Percentiles rank a stretch among this genome's conserved stretches.
These are phyloP conservation scores for Cryptosula pallasiana DNA, from an alignment of 2,888 invertebrate genomes.

Conservation along the genomic window DNA sequence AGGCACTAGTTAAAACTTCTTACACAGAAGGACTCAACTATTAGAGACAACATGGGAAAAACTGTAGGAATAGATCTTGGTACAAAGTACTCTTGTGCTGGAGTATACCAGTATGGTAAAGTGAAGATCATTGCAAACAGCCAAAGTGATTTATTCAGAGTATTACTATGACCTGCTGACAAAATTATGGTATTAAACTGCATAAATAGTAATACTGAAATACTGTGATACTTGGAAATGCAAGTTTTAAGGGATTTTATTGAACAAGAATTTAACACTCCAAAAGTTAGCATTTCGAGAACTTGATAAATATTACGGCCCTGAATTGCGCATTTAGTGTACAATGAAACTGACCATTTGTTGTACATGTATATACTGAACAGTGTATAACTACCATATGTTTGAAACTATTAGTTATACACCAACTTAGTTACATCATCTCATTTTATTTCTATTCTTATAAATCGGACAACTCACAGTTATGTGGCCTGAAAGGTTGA, in stretches of 20 bases:
- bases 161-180: too few relatives aligned
- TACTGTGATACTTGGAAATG: too few relatives aligned
- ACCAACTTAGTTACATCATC: neutral
- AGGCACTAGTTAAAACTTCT: too few relatives aligned
- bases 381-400: too few relatives aligned
- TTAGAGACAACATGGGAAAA: neutral
- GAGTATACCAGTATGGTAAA: conserved; percentile 39
- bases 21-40: neutral
- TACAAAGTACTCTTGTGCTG: conserved; percentile 66
- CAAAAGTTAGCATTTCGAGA: too few relatives aligned
- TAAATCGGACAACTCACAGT: conserved; percentile 73
- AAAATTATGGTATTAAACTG: too few relatives aligned
- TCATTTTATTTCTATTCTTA: conserved; percentile 55
- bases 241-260: too few relatives aligned
- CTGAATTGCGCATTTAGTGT: neutral
- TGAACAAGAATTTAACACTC: too few relatives aligned
- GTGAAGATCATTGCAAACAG: conserved; percentile 56
- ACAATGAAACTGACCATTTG: conserved; percentile 51
- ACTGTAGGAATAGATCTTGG: conserved; percentile 78
- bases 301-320: too few relatives aligned
- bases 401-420: neutral
- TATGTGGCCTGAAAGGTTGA: conserved; percentile 79
- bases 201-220: too few relatives aligned
- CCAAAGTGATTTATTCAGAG: too few relatives aligned
- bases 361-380: conserved; percentile 47